Conservation (phyloP, 2,888 invertebrate species). For the Sesamia inferens region DNA sequence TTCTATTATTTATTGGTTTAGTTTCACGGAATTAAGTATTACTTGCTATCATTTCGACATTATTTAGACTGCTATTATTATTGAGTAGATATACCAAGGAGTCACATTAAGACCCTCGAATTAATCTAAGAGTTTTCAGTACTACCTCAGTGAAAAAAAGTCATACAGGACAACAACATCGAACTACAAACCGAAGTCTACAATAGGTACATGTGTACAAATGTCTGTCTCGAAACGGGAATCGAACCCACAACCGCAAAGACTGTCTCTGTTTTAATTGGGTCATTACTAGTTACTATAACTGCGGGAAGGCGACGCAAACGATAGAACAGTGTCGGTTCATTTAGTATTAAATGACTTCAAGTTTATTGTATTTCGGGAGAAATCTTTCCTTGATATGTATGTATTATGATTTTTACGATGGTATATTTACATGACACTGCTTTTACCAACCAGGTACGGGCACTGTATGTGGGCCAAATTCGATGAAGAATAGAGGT, state of each 20-base stretch:
- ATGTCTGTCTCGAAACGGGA: conserved; percentile 27
- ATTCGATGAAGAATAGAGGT: no score
- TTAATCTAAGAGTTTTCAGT: background rate
- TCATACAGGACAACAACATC: conserved; percentile 5
- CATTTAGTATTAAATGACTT: background rate
- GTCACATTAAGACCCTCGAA: background rate
- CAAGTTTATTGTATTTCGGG: background rate
- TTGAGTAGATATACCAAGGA: background rate
- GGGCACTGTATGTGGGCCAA: no score
- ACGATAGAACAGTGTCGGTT: background rate
- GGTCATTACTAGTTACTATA: conserved; percentile 42
- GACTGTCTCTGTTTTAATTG: conserved; percentile 34
- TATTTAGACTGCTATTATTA: no score
- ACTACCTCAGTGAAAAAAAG: background rate
- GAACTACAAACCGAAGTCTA: conserved; percentile 1
- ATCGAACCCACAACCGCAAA: conserved; percentile 43
- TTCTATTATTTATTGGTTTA: no score
- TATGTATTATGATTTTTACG: background rate
- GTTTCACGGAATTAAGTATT: no score
- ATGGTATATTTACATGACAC: background rate
- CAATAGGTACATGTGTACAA: conserved; percentile 5
- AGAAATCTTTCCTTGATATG: background rate
- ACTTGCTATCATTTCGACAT: no score
- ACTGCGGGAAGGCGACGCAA: conserved; percentile 1
- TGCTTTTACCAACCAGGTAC: background rate